A percentile compares a stretch with the other conserved stretches of the same genome.
phyloP scores from a whole-genome alignment of 2,888 invertebrate species.

The Aromia moschata region DNA sequence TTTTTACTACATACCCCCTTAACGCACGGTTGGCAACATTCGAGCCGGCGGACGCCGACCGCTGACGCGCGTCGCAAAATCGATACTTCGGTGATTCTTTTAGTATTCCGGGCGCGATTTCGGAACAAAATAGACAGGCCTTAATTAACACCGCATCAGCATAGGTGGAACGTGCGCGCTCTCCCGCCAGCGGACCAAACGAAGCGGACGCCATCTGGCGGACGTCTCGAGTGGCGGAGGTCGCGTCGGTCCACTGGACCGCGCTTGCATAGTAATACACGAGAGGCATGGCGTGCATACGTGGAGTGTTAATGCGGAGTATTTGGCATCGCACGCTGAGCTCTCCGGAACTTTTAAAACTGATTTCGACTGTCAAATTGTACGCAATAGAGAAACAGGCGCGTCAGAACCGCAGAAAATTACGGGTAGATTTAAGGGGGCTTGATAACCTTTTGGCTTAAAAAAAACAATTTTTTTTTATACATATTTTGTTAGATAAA shows the following conservation, averaged over 20 bases:
- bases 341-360: conserved; percentile 26
- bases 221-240: conserved; percentile 5
- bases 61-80: conserved; percentile 23
- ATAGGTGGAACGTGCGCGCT: conserved; percentile 37
- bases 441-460: no score
- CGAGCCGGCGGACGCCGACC: no score
- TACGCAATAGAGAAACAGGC: conserved; percentile 31
- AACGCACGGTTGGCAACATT: no score
- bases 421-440: no score
- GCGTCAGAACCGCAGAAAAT: conserved; percentile 19
- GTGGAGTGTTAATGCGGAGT: conserved; percentile 31
- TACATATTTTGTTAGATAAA: no score
- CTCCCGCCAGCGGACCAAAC: conserved; percentile 33
- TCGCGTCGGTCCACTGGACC: conserved; percentile 27
- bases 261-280: conserved; percentile 39
- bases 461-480: no score
- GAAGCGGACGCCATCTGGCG: conserved; percentile 14
- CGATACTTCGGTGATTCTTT: conserved; percentile 36
- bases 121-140: conserved; percentile 58
- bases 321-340: conserved; percentile 24
- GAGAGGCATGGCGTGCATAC: conserved; percentile 35
- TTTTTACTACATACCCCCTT: no score
- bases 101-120: conserved; percentile 51
- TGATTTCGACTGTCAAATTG: conserved; percentile 37
- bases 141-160: conserved; percentile 59